These are phyloP conservation scores for Polymixis flavicincta DNA, from an alignment of 2,888 invertebrate species.

Conservation along the genomic window DNA sequence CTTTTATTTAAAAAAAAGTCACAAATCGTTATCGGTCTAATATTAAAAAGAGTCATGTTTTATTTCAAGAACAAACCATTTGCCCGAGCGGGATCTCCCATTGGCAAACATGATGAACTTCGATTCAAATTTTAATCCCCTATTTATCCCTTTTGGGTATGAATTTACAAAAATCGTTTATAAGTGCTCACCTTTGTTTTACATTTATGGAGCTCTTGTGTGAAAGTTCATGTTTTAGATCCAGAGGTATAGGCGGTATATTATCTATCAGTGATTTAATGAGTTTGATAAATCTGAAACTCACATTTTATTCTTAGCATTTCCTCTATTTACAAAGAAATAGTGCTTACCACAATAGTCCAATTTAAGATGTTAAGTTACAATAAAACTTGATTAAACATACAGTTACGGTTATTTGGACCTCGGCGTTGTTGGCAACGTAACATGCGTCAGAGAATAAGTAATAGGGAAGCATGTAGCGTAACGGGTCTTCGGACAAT, in stretches of 20 bases:
- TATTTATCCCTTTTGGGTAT: too few species aligned
- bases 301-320: constrained; percentile 8
- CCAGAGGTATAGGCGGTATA: neutral
- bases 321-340: constrained; percentile 22
- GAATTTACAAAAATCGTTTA: neutral
- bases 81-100: neutral
- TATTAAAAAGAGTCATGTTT: neutral
- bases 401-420: constrained; percentile 1
- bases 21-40: neutral
- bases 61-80: neutral
- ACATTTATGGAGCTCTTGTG: too few species aligned
- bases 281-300: constrained; percentile 2
- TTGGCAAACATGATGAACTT: too few species aligned
- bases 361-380: constrained; percentile 3
- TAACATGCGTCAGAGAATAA: constrained; percentile 3
- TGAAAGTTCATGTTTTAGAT: too few species aligned
- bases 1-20: neutral
- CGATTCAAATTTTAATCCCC: too few species aligned
- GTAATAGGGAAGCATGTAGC: neutral
- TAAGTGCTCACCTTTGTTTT: too few species aligned
- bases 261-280: neutral
- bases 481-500: neutral
- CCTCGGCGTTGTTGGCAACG: constrained; percentile 23
- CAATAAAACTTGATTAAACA: constrained; percentile 26
- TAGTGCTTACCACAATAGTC: neutral